Base-by-base conservation (phyloP, 92 coral and sea anemone species). In the Phenganax marumi region DNA sequence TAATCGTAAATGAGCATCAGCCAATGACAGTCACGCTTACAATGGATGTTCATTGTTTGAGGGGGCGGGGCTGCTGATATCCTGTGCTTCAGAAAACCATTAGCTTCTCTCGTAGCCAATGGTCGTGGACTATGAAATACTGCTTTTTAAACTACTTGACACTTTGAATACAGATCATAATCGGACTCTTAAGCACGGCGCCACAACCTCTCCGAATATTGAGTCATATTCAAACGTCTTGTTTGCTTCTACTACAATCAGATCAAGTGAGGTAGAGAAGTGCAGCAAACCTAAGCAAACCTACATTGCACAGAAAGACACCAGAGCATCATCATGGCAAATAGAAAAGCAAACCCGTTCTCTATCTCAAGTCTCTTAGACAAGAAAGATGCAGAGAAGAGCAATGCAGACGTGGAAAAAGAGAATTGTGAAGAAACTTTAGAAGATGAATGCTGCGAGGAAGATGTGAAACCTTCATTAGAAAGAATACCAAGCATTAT, bases 91-190 rank as follows among this genome's bases (percentile, higher is more conserved):
- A 88, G 90, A 90, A 94, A 77, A 87, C 99, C 99, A 96, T 92
- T 96, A 92, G 93, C 91, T 80, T 68, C 85, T 87, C 81, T 71
- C 74, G 51, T 68, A 57, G 85, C 99, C 97, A 96, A 92, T 96
- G 93, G 91, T 85, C 81, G 88, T 18, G 50, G 75, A 64, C 87
- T 81, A 82, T 91, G 86, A 92, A 84, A 92, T 95, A 90, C 97
- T 89, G 92, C 82, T 93, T 93, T 92, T 91, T 91, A 93, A 93
- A 92, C 89, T 92, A 90, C 91, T 91, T 96, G 99, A 92, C 99
- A 88, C 91, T 91, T 96, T 96, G 93, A 96, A 92, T 96, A 92
- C 88, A 80, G 99, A 96, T 96, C 99, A 96, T 96, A 92, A 96
- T 96, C 97, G 85, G 85, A 75, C 97, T 84, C 97, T 96, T 92